Conservation (phyloP, 1,140 invertebrate genomes). For the Nomia melanderi region DNA sequence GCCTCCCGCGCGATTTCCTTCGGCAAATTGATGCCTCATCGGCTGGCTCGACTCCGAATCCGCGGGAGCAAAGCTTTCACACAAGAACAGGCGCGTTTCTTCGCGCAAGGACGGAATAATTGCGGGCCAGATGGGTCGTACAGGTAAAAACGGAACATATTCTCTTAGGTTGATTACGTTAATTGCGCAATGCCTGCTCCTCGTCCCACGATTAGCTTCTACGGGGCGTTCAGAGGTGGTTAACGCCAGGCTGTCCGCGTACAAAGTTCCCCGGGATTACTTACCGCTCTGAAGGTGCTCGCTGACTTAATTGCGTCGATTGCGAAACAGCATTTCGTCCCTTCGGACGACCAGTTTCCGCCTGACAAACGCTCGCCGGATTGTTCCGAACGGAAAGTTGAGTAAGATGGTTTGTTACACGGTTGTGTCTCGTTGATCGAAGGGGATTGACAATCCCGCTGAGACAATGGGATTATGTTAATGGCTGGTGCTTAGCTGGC, state of each 20-base stretch:
- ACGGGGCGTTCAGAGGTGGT: not conserved
- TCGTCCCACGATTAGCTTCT: not conserved
- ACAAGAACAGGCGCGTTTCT: conserved; percentile 8
- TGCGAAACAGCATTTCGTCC: not conserved
- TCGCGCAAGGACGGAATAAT: conserved; percentile 6
- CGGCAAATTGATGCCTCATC: not conserved
- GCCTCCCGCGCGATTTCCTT: no score
- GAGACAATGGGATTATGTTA: not conserved
- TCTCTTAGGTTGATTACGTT: conserved; percentile 9
- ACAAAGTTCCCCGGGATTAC: not conserved
- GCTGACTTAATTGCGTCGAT: conserved; percentile 8
- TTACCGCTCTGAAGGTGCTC: not conserved
- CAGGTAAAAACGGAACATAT: not conserved
- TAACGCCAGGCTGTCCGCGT: no score
- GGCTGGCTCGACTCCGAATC: no score
- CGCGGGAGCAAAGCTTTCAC: not conserved
- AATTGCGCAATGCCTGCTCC: not conserved
- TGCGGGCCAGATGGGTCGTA: not conserved
- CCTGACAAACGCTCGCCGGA: not conserved
- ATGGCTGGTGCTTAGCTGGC: not conserved
- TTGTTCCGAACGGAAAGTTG: not conserved
- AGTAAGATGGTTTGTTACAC: not conserved
- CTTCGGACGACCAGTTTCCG: not conserved
- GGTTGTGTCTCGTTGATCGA: no score
- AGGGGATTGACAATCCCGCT: not conserved